Conservation (phyloP, 2,888 invertebrate genomes). For the Drosophila tanythrix region DNA sequence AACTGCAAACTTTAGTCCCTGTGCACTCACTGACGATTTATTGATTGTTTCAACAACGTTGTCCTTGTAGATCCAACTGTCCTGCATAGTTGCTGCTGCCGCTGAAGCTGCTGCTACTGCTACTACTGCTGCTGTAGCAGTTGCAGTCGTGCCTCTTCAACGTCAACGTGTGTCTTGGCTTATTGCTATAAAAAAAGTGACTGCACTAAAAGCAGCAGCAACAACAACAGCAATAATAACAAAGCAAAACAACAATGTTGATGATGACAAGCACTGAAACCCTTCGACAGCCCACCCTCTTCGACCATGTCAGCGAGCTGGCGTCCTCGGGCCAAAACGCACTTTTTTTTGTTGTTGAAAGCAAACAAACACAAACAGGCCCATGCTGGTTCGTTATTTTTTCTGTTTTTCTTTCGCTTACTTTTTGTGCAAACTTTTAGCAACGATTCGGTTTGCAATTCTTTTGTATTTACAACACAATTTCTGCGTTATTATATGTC, state of each 20-base stretch:
- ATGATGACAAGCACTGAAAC: constrained; percentile 63
- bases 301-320: constrained; percentile 35
- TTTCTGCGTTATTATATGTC: constrained; percentile 47
- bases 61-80: constrained; percentile 40
- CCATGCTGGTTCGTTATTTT: constrained; percentile 28
- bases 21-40: constrained; percentile 74
- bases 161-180: constrained; percentile 45
- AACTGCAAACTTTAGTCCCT: constrained; percentile 35
- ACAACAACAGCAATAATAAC: constrained; percentile 27
- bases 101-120: not conserved
- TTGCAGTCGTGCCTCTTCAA: constrained; percentile 26
- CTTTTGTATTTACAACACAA: constrained; percentile 72
- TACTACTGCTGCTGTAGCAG: constrained; percentile 12
- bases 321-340: constrained; percentile 53
- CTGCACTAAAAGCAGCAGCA: constrained; percentile 30
- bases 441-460: constrained; percentile 74
- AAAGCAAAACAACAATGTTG: constrained; percentile 56
- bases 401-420: constrained; percentile 29
- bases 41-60: constrained; percentile 68
- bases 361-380: constrained; percentile 7
- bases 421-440: constrained; percentile 53
- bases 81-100: constrained; percentile 12
- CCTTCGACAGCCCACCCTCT: constrained; percentile 13
- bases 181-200: constrained; percentile 45
- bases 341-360: constrained; percentile 36